Percentiles rank a stretch among this genome's conserved stretches.
phyloP scores from a whole-genome alignment of 2,113 vertebrate genomes.

The Alectura lathami region DNA sequence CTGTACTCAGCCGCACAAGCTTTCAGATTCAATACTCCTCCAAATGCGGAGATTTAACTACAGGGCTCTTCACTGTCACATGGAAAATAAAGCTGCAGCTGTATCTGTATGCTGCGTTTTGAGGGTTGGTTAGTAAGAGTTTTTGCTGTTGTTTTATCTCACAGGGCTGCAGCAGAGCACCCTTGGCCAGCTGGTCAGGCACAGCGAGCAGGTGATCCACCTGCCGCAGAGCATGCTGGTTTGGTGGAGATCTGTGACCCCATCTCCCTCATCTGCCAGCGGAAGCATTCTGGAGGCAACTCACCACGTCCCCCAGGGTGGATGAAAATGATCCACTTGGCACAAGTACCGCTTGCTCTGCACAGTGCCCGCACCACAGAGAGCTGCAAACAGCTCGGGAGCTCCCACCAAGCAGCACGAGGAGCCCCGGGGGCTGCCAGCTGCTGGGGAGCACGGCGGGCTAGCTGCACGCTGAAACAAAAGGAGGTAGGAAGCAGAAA shows the following conservation, averaged over 20 bases:
- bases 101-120: background rate
- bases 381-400: background rate
- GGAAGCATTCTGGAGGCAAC: background rate
- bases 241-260: background rate
- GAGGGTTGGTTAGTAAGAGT: background rate
- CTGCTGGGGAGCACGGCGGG: background rate
- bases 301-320: background rate
- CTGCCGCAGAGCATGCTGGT: background rate
- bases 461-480: background rate
- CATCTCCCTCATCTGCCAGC: background rate
- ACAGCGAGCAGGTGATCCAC: background rate
- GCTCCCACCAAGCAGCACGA: background rate
- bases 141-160: background rate
- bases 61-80: background rate
- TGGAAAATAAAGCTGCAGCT: background rate
- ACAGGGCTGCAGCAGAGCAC: background rate
- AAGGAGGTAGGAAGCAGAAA: background rate
- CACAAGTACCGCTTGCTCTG: background rate
- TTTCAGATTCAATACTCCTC: constrained; percentile 54
- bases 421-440: background rate
- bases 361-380: background rate
- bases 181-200: background rate
- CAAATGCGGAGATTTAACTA: constrained; percentile 17
- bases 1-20: constrained; percentile 5
- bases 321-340: background rate